A percentile compares a stretch with the other conserved stretches of the same genome.
Conservation (phyloP, 2,797 vertebrate species). For the Craterocephalus amniculus region DNA sequence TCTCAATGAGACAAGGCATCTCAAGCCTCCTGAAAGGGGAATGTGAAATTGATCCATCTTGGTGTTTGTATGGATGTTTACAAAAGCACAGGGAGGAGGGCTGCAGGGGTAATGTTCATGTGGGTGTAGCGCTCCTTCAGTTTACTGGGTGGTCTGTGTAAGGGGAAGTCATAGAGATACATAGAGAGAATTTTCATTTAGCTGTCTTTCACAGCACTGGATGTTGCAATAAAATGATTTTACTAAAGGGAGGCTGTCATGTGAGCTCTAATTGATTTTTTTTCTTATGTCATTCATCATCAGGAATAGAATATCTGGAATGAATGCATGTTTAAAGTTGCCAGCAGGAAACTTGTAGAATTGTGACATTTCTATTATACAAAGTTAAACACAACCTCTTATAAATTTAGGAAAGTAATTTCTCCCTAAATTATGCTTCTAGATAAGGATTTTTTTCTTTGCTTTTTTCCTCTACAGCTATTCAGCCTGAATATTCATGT, state of each 20-base stretch:
- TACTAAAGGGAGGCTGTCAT: slow-evolving; percentile 11
- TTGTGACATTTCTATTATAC: neutral
- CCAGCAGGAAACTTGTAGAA: neutral
- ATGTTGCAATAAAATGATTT: slow-evolving; percentile 14
- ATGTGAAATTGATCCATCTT: slow-evolving; percentile 72
- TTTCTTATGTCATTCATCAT: slow-evolving; percentile 21
- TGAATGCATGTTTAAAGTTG: slow-evolving; percentile 11
- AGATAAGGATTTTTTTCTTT: slow-evolving; percentile 33
- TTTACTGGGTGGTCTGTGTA: slow-evolving; percentile 32
- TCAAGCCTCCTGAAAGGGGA: slow-evolving; percentile 59
- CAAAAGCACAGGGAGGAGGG: slow-evolving; percentile 38
- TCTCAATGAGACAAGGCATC: slow-evolving; percentile 59
- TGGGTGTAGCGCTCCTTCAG: slow-evolving; percentile 38
- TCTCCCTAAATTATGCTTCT: slow-evolving; percentile 38
- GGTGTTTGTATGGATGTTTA: slow-evolving; percentile 53
- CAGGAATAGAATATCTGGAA: slow-evolving; percentile 11
- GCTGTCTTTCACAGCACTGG: slow-evolving; percentile 14
- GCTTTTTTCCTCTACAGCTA: slow-evolving; percentile 35
- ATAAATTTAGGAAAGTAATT: slow-evolving; percentile 15
- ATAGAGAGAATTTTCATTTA: slow-evolving; percentile 11
- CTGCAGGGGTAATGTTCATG: slow-evolving; percentile 33
- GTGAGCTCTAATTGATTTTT: slow-evolving; percentile 20
- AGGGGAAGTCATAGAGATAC: slow-evolving; percentile 13
- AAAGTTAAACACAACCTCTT: slow-evolving; percentile 22
- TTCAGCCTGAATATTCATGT: slow-evolving; percentile 1